These are phyloP conservation scores for Oxycera nigricornis DNA, from an alignment of 2,888 invertebrate species.

Conservation along the genomic window DNA sequence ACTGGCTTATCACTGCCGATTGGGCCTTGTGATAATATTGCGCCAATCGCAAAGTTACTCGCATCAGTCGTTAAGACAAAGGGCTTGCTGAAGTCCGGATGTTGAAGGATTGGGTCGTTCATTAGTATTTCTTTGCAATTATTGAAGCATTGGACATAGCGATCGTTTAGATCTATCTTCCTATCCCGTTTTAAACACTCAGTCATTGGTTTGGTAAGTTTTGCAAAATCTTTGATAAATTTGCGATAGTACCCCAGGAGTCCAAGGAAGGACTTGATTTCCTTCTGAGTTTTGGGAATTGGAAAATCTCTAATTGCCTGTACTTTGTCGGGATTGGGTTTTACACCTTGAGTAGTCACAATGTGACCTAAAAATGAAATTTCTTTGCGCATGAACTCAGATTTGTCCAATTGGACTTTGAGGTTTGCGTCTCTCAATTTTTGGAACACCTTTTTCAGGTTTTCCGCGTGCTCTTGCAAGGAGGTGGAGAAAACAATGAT, in stretches of 20 bases:
- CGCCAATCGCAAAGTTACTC: slow-evolving; percentile 49
- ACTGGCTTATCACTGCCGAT: slow-evolving; percentile 48
- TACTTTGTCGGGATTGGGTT: not conserved
- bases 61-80: slow-evolving; percentile 54
- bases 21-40: slow-evolving; percentile 50
- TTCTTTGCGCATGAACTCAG: not conserved
- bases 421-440: not conserved
- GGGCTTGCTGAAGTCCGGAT: slow-evolving; percentile 53
- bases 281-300: not conserved
- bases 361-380: not conserved
- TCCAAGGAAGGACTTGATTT: not conserved
- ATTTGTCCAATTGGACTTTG: not conserved
- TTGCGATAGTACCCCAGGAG: not conserved
- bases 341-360: not conserved
- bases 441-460: not conserved
- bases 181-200: not conserved
- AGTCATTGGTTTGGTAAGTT: not conserved
- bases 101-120: slow-evolving; percentile 52
- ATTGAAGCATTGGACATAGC: not conserved
- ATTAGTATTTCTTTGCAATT: not conserved
- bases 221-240: not conserved
- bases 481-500: slow-evolving; percentile 4
- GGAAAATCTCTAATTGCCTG: not conserved
- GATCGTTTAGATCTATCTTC: not conserved
- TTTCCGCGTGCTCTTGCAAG: not conserved